Conservation (phyloP, 2,797 vertebrate species). For the Distichodus sexfasciatus region DNA sequence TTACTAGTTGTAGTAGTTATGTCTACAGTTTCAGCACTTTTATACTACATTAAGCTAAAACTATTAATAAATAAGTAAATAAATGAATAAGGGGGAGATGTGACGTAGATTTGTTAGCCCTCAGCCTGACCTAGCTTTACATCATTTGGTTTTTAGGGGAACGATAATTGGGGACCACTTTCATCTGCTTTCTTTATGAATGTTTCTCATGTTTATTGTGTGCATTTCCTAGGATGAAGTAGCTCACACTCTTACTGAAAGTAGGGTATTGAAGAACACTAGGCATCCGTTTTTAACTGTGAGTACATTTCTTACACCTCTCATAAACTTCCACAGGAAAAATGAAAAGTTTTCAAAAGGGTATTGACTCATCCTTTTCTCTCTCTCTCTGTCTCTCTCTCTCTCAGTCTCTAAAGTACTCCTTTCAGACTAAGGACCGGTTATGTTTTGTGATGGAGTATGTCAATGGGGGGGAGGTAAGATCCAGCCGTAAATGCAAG, state of each 20-base stretch:
- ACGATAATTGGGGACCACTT: too few species aligned
- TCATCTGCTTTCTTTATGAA: background rate
- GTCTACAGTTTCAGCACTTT: too few species aligned
- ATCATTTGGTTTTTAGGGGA: too few species aligned
- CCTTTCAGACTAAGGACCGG: constrained; percentile 97
- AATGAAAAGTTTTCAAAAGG: too few species aligned
- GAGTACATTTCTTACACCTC: constrained; percentile 69
- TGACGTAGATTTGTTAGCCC: too few species aligned
- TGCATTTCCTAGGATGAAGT: constrained; percentile 88
- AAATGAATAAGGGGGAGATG: too few species aligned
- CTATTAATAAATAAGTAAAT: too few species aligned
- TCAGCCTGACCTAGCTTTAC: too few species aligned
- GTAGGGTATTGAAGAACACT: constrained; percentile 95
- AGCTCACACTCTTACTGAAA: constrained; percentile 96
- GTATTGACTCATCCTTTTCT: background rate
- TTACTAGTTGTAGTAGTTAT: too few species aligned
- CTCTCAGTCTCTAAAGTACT: constrained; percentile 94
- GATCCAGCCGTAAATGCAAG: constrained; percentile 38
- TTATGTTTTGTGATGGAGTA: constrained; percentile 99
- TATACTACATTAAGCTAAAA: too few species aligned
- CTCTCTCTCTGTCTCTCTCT: constrained; percentile 60
- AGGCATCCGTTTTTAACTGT: constrained; percentile 98
- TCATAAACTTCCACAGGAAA: too few species aligned
- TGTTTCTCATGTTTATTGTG: constrained; percentile 16
- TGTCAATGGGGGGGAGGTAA: constrained; percentile 96